These are phyloP conservation scores for Xanthorhoe designata DNA, from an alignment of 2,888 invertebrate genomes.

Conservation along the genomic window DNA sequence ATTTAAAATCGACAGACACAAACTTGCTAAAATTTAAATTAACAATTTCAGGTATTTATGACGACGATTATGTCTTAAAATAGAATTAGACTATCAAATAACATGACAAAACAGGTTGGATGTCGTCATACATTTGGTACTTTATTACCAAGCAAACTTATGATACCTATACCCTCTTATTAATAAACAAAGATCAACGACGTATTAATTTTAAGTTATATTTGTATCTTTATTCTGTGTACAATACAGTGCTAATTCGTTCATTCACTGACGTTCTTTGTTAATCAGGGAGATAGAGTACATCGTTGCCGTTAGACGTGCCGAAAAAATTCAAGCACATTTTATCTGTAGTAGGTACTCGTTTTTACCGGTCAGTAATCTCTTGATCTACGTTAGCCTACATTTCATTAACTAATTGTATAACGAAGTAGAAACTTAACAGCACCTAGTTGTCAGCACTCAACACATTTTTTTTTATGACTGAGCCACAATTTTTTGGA, in stretches of 20 bases:
- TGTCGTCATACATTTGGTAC: slow-evolving; percentile 30
- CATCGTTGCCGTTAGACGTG: slow-evolving; percentile 30
- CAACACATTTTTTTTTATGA: background rate
- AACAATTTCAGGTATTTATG: background rate
- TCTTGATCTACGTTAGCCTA: slow-evolving; percentile 22
- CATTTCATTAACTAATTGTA: slow-evolving; percentile 17
- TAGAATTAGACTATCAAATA: slow-evolving; percentile 5
- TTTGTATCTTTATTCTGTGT: too few relatives aligned
- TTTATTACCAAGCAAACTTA: background rate
- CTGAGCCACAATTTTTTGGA: too few relatives aligned
- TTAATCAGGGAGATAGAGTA: background rate
- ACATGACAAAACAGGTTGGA: slow-evolving; percentile 8
- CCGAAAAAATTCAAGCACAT: slow-evolving; percentile 20
- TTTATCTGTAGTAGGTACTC: slow-evolving; percentile 4
- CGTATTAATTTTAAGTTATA: too few relatives aligned
- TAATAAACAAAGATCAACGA: too few relatives aligned
- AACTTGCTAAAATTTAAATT: too few relatives aligned
- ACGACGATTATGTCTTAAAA: background rate
- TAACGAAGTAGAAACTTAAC: slow-evolving; percentile 28
- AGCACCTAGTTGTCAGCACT: background rate
- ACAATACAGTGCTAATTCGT: too few relatives aligned
- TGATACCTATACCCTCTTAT: too few relatives aligned
- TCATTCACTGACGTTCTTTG: too few relatives aligned
- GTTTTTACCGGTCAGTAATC: slow-evolving; percentile 15
- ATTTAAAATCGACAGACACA: too few relatives aligned